These are phyloP conservation scores for Coenonympha glycerion DNA, from an alignment of 2,888 invertebrate species.

Conservation along the genomic window DNA sequence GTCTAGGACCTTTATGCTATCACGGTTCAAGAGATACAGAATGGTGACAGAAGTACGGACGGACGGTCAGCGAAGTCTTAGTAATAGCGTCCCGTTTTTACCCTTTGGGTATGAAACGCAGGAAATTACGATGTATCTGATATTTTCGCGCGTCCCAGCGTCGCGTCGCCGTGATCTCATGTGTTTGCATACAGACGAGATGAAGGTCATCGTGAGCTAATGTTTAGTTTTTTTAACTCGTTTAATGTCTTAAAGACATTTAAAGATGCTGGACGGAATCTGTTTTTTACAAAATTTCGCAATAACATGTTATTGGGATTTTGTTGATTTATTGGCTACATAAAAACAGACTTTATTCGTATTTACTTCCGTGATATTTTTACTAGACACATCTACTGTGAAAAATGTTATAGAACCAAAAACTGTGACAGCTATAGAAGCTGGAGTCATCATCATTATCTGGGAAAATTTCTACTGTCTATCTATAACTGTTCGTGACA, in stretches of 20 bases:
- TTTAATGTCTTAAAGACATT: neutral
- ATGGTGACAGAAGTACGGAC: too few species aligned
- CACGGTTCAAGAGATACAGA: too few species aligned
- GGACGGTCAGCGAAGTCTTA: too few species aligned
- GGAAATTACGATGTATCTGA: conserved; percentile 13
- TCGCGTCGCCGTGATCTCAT: conserved; percentile 24
- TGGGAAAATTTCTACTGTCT: too few species aligned
- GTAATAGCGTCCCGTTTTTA: too few species aligned
- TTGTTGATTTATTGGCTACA: neutral
- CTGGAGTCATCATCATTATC: too few species aligned
- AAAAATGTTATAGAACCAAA: neutral
- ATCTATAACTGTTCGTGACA: too few species aligned
- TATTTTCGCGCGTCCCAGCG: conserved; percentile 3
- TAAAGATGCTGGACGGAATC: neutral
- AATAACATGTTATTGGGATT: neutral
- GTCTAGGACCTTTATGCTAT: too few species aligned
- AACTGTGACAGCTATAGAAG: neutral
- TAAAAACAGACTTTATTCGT: neutral
- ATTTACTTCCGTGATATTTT: neutral
- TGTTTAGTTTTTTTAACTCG: conserved; percentile 1
- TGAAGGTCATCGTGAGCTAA: conserved; percentile 14
- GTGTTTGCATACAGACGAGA: conserved; percentile 17
- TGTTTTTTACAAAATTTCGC: neutral
- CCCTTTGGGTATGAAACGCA: too few species aligned
- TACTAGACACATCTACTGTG: neutral